A percentile compares a stretch with the other conserved stretches of the same genome.
phyloP scores from a whole-genome alignment of 2,113 vertebrate species.

The Hipposideros armiger region DNA sequence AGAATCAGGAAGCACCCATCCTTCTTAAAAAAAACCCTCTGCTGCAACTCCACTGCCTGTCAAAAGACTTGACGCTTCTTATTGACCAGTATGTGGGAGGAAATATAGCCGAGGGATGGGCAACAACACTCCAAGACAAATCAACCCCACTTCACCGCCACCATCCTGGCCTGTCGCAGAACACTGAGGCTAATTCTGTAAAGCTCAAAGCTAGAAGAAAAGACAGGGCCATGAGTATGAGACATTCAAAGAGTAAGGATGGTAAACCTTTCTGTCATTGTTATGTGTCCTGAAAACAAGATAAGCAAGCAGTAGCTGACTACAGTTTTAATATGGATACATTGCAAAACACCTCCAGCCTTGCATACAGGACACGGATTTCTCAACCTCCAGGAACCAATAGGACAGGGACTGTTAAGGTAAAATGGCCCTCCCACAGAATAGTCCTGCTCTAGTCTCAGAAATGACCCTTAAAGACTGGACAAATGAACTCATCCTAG shows the following conservation, averaged over 20 bases:
- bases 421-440: no score
- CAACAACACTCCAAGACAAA: background rate
- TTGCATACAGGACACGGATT: background rate
- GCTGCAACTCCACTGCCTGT: background rate
- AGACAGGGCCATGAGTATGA: background rate
- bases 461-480: background rate
- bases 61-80: background rate
- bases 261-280: background rate
- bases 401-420: background rate
- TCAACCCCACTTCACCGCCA: background rate
- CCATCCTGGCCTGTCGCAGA: background rate
- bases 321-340: background rate
- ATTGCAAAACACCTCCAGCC: background rate
- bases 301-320: background rate
- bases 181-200: background rate
- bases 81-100: background rate
- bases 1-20: background rate
- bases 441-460: background rate
- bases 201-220: background rate
- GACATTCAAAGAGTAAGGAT: background rate
- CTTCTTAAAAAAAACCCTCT: background rate
- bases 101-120: background rate
- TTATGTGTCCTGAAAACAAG: background rate
- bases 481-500: background rate
- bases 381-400: background rate